Evolutionary conservation across 2,888 invertebrate species (phyloP).

Genomic region (Fabriciana adippe): DNA sequence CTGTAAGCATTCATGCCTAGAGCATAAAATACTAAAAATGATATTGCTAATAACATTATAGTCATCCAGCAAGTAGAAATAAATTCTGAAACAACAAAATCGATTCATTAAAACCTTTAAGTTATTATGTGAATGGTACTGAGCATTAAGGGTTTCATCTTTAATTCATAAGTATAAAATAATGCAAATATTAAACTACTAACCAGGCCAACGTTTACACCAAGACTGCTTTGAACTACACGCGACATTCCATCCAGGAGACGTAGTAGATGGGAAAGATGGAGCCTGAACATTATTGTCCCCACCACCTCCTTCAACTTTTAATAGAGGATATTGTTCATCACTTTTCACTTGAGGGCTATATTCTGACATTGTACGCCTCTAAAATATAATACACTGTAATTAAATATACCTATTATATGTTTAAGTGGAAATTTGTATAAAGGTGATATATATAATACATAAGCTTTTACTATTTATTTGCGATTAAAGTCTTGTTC

Average conservation of each 20-base stretch:
- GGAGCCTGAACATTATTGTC: constrained; percentile 43
- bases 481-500: constrained; percentile 1
- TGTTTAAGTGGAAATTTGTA: not conserved
- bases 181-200: constrained; percentile 25
- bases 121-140: not conserved
- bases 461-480: not conserved
- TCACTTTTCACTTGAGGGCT: constrained; percentile 48
- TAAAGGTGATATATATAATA: not conserved
- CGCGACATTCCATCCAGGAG: constrained; percentile 55
- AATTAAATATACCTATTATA: not conserved
- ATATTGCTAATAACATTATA: constrained; percentile 62
- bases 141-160: too few relatives aligned
- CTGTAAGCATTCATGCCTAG: constrained; percentile 60
- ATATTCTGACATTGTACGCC: constrained; percentile 28
- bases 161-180: too few relatives aligned
- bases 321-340: constrained; percentile 67
- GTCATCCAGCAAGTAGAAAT: constrained; percentile 74
- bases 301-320: constrained; percentile 60
- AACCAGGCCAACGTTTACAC: constrained; percentile 68
- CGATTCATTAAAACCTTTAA: not conserved
- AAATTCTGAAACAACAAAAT: constrained; percentile 59
- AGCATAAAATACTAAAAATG: constrained; percentile 63
- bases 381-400: not conserved
- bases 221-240: constrained; percentile 55
- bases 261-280: constrained; percentile 37